Evolutionary conservation across 2,113 vertebrate genomes (phyloP), one percentile per base, ranked within the genome.

Genomic region (Atherinomorus stipes): DNA sequence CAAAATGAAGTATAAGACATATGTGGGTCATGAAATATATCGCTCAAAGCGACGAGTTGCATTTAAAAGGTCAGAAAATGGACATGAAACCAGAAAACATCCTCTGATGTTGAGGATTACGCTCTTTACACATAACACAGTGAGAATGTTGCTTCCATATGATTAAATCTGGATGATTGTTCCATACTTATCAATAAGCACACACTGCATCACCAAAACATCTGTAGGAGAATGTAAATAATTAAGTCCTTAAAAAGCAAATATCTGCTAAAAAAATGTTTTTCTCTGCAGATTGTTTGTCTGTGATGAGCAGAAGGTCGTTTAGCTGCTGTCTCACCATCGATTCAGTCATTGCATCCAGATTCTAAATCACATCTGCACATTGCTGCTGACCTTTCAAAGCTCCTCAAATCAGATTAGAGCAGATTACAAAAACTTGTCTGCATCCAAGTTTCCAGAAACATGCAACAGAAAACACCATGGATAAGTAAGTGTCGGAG

Each of bases 311-410:
- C 13, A 44, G 42, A 4, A 47, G 31, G 31, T 8, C 31, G 51
- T 54, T 38, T 22, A 57, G 53, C 38, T 70, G 44, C 21, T 37
- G 28, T 64, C 26, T n/a, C 19, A 13, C 45, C 47, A 56, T 52
- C 51, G 38, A 74, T 53, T 59, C 38, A 76, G 52, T 69, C 71
- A 47, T 37, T 13, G 66, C 58, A 22, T 45, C 71, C 60, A 57
- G 38, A 56, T 84, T 71, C 74, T 15, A 77, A 81, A 81, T 79
- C 21, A 71, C 74, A 81, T 81, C 60, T 76, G 61, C 19, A 21
- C 65, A 74, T 69, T 66, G 65, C 57, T 2, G 42, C 51, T 71
- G 79, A 87, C 82, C 77, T 83, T 87, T 74, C 23, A 76, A 76
- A 81, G 61, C 68, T 50, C 9, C 31, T 26, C 66, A 26, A 74